phyloP scores from a whole-genome alignment of 2,888 invertebrate genomes.

The Epistrophe eligans region DNA sequence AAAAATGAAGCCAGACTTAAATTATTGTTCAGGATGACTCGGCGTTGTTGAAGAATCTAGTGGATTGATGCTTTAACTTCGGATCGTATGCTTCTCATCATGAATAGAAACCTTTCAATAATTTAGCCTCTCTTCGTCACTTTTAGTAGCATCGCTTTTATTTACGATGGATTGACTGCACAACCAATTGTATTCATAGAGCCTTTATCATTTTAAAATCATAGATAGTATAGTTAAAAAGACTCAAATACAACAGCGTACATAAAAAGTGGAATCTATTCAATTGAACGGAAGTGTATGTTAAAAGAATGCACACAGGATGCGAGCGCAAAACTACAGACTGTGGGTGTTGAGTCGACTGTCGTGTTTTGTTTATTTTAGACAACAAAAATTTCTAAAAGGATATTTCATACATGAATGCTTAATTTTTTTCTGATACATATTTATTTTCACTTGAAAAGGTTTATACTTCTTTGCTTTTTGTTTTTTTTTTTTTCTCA shows the following conservation, averaged over 20 bases:
- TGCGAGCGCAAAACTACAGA: not conserved
- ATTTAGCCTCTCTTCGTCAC: no score
- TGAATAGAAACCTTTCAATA: no score
- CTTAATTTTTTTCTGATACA: not conserved
- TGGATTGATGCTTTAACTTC: no score
- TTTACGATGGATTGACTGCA: no score
- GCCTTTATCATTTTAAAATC: not conserved
- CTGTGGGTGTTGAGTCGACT: not conserved
- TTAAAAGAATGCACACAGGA: not conserved
- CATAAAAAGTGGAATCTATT: not conserved
- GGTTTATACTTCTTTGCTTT: no score
- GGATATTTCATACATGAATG: slow-evolving; percentile 13
- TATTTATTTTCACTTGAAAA: slow-evolving; percentile 9
- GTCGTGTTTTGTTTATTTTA: not conserved
- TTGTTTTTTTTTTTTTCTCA: not conserved
- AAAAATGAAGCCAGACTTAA: no score
- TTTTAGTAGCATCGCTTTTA: no score
- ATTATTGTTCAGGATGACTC: no score
- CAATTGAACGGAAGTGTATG: slow-evolving; percentile 7
- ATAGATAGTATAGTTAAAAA: not conserved
- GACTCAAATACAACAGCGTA: not conserved
- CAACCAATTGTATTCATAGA: not conserved
- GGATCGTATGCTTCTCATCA: no score
- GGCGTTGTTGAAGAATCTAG: no score
- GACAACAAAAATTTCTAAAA: not conserved